These are phyloP conservation scores for Drosophila ogumai DNA, from an alignment of 1,140 invertebrate species.

Conservation along the genomic window DNA sequence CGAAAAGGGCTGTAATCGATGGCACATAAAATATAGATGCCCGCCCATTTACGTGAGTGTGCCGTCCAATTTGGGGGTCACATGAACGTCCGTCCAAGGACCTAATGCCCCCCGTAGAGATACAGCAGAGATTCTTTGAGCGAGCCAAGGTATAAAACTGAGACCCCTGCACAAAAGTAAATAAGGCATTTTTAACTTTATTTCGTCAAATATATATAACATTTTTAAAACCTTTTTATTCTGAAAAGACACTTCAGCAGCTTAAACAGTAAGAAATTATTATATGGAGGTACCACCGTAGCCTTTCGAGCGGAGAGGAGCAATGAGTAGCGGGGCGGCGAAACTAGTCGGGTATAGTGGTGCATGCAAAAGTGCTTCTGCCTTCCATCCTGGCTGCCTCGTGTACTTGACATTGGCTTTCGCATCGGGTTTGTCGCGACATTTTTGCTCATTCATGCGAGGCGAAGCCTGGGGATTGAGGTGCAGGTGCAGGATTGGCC, in stretches of 20 bases:
- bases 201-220: too few species aligned
- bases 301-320: not conserved
- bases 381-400: slow-evolving; percentile 8
- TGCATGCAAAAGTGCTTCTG: slow-evolving; percentile 43
- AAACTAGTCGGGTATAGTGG: slow-evolving; percentile 8
- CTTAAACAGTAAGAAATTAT: too few species aligned
- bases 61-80: slow-evolving; percentile 45
- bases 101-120: slow-evolving; percentile 5
- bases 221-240: too few species aligned
- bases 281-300: slow-evolving; percentile 1
- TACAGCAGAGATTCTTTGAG: not conserved
- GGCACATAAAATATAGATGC: slow-evolving; percentile 68
- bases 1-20: slow-evolving; percentile 56
- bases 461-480: slow-evolving; percentile 20
- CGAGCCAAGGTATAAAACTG: too few species aligned
- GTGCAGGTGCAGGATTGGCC: slow-evolving; percentile 40
- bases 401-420: slow-evolving; percentile 76
- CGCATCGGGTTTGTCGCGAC: slow-evolving; percentile 49
- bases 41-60: slow-evolving; percentile 46
- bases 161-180: too few species aligned
- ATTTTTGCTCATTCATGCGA: slow-evolving; percentile 65
- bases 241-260: too few species aligned
- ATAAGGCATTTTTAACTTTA: too few species aligned
- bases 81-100: slow-evolving; percentile 9
- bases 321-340: not conserved